Percentiles rank a stretch among this genome's conserved stretches.
Conservation (phyloP, 2,797 vertebrate genomes). For the Macropus fuliginosus region DNA sequence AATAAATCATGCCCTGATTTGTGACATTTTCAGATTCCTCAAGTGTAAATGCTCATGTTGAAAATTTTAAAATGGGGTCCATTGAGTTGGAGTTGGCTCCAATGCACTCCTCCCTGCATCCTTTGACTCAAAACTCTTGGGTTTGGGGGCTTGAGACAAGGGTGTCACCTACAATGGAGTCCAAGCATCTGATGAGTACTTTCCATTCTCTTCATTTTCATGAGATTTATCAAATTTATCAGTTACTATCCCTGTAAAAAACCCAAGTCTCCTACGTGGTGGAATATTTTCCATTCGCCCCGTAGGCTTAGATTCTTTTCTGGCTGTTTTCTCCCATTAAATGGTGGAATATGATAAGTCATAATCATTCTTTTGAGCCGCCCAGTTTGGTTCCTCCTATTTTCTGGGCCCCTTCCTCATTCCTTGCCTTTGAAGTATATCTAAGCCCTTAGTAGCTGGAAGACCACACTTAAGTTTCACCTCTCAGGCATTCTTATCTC, state of each 20-base stretch:
- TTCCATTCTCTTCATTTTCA: neutral
- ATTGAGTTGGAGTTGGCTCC: neutral
- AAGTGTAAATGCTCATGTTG: neutral
- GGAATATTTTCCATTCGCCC: neutral
- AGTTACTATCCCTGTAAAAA: neutral
- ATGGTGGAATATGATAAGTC: conserved; percentile 61
- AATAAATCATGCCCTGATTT: neutral
- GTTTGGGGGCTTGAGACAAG: neutral
- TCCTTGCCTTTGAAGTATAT: conserved; percentile 82
- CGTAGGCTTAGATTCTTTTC: neutral
- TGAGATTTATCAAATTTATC: neutral
- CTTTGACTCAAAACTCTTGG: neutral
- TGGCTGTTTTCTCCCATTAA: conserved; percentile 45
- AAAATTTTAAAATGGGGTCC: neutral
- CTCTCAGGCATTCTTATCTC: conserved; percentile 82
- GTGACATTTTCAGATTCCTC: neutral
- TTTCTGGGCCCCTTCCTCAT: neutral
- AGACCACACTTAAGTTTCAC: conserved; percentile 75
- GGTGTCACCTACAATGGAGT: accelerated
- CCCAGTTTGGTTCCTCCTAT: conserved; percentile 48
- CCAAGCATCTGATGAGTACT: accelerated
- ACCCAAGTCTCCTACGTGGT: neutral
- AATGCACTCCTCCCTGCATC: neutral
- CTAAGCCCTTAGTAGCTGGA: conserved; percentile 74
- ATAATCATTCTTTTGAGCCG: conserved; percentile 61